A percentile compares a stretch with the other conserved stretches of the same genome.
These are phyloP conservation scores for Lucinisca nassula DNA, from an alignment of 2,888 invertebrate species.

Conservation along the genomic window DNA sequence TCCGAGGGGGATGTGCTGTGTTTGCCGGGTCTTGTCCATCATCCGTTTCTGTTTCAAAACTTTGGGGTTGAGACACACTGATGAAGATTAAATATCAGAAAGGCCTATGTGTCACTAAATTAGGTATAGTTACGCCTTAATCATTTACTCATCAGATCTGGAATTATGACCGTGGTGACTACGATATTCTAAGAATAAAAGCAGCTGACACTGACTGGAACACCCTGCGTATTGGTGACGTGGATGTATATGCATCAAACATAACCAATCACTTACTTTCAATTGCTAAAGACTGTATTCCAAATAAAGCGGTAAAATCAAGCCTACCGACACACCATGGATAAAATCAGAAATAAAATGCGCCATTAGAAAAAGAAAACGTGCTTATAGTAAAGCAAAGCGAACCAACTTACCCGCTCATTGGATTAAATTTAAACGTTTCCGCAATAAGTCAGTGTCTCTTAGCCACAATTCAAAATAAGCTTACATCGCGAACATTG, in stretches of 20 bases:
- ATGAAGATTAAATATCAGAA: too few species aligned
- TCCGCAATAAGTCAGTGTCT: neutral
- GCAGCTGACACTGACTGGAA: neutral
- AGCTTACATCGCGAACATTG: neutral
- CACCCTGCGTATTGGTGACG: too few species aligned
- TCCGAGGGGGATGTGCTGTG: too few species aligned
- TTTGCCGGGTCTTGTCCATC: too few species aligned
- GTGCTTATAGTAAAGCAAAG: constrained; percentile 10
- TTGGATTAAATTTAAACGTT: neutral
- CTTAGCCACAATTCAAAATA: neutral
- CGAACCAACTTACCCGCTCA: neutral
- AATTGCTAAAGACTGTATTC: neutral
- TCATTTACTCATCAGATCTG: neutral
- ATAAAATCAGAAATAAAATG: neutral
- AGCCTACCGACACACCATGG: neutral
- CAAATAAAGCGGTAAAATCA: neutral
- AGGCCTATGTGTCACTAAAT: too few species aligned
- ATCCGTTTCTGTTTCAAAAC: too few species aligned
- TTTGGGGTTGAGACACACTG: too few species aligned
- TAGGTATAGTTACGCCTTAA: too few species aligned
- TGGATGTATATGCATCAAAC: neutral
- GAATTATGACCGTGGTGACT: neutral
- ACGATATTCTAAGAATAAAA: neutral
- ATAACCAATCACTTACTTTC: neutral
- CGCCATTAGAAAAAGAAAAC: neutral